A percentile compares a stretch with the other conserved stretches of the same genome.
These are phyloP conservation scores for Hassar affinis DNA, from an alignment of 2,113 vertebrate genomes.

Conservation along the genomic window DNA sequence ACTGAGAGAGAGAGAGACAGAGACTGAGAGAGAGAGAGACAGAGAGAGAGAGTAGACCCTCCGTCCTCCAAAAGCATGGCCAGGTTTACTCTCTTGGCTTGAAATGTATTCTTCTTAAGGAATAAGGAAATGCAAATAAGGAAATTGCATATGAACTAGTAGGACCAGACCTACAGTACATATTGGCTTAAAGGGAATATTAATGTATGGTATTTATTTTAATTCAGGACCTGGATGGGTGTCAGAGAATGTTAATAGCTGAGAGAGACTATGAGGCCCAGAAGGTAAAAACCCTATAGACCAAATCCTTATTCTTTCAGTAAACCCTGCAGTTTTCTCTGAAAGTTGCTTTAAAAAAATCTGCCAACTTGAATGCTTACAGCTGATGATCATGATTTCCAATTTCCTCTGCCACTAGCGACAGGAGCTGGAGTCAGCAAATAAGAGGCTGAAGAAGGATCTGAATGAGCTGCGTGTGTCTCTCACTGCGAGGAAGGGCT, in stretches of 20 bases:
- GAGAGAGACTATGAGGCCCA: slow-evolving; percentile 91
- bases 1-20: no score
- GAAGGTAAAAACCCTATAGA: slow-evolving; percentile 77
- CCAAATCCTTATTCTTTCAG: not conserved
- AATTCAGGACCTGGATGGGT: slow-evolving; percentile 79
- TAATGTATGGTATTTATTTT: not conserved
- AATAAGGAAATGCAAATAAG: not conserved
- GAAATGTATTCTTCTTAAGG: not conserved
- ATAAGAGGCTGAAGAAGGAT: slow-evolving; percentile 92
- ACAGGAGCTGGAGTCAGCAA: slow-evolving; percentile 92
- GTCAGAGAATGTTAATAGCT: slow-evolving; percentile 79
- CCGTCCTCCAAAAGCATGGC: not conserved
- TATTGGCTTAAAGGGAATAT: not conserved
- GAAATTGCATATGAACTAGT: not conserved
- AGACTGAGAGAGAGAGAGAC: no score
- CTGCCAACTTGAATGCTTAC: not conserved
- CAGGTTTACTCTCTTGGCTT: not conserved
- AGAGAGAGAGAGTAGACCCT: not conserved
- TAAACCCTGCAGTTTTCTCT: not conserved
- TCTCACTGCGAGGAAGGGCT: slow-evolving; percentile 74
- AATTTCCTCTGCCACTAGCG: slow-evolving; percentile 69
- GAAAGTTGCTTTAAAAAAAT: not conserved
- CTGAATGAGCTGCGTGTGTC: slow-evolving; percentile 85
- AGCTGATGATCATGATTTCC: not conserved
- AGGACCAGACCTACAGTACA: not conserved